Base-by-base conservation (phyloP, 2,113 vertebrate genomes). In the Rhabdornis inornatus region DNA sequence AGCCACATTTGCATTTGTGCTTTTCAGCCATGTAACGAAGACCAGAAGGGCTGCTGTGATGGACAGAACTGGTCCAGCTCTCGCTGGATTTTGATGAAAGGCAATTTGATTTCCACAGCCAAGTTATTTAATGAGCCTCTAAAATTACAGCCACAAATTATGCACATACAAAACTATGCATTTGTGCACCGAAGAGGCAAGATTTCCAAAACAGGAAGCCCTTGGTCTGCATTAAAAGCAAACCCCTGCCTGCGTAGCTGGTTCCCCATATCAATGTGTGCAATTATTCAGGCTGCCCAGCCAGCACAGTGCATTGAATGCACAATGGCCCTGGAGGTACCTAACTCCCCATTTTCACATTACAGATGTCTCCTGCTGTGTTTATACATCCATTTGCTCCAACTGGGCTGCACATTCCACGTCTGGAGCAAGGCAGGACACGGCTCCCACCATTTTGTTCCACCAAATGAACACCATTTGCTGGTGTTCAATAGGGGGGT, bases 101-200 rank as follows among this genome's bases (percentile, higher is more conserved):
- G 92, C 95, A 96, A 96, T 93, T 95, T 88, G 93, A 94, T 86
- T 97, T 97, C 93, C 96, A 96, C 93, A 95, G 95, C 95, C 96
- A 97, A 96, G 94, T 90, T 96, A 96, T 96, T 97, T 96, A 97
- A 97, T 94, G 95, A 97, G 91, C 91, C 87, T 96, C 95, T 97
- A 95, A 97, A 95, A 96, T 97, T 96, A 96, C 94, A 97, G 91
- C 96, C 96, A 94, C 96, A 96, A 97, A 97, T 96, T 96, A 96
- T 97, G 94, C 94, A 96, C 95, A 96, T 95, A 96, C 79, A 96
- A 97, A 97, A 96, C 94, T 96, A 96, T 96, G 95, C 92, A 71
- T 96, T 96, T 95, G 93, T 97, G 92, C 92, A 72, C 90, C 13
- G 90, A 94, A 96, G 61, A 96, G 95, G 95, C 95, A 96, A 93